Percentiles rank a stretch among this genome's conserved stretches.
phyloP scores from a whole-genome alignment of 1,140 invertebrate genomes.

The Asbolus verrucosus region DNA sequence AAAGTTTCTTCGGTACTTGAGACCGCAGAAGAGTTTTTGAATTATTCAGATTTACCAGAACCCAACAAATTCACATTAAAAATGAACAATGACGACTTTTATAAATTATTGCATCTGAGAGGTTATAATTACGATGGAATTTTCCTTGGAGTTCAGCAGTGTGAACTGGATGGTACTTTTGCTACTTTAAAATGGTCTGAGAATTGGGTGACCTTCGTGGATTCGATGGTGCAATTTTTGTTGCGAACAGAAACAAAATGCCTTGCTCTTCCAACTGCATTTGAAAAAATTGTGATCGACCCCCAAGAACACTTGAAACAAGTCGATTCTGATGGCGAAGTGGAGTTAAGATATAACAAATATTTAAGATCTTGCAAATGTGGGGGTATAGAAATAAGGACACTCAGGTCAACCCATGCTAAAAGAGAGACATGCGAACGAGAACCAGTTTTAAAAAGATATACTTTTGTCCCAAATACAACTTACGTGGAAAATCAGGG shows the following conservation, averaged over 20 bases:
- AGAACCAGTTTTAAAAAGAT: slow-evolving; percentile 86
- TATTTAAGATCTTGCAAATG: slow-evolving; percentile 79
- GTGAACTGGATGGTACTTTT: slow-evolving; percentile 9
- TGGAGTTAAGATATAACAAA: slow-evolving; percentile 46
- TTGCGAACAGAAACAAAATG: slow-evolving; percentile 7
- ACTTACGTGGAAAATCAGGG: slow-evolving; percentile 73
- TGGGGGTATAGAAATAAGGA: slow-evolving; percentile 90
- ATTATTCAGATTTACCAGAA: slow-evolving; percentile 64
- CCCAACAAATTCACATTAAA: not conserved
- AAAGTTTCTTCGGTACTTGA: not conserved
- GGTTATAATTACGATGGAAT: slow-evolving; percentile 38
- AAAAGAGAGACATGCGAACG: slow-evolving; percentile 82
- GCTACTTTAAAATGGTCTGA: slow-evolving; percentile 45
- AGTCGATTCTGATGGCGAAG: not conserved
- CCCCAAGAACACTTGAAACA: slow-evolving; percentile 23
- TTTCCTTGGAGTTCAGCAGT: slow-evolving; percentile 4
- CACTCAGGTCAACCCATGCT: slow-evolving; percentile 89
- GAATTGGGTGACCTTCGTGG: slow-evolving; percentile 42
- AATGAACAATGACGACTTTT: slow-evolving; percentile 36
- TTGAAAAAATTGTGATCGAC: slow-evolving; percentile 41
- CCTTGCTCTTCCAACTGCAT: slow-evolving; percentile 21
- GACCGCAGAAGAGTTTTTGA: not conserved
- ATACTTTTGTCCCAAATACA: slow-evolving; percentile 85
- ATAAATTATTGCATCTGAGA: slow-evolving; percentile 42
- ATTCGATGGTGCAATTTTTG: slow-evolving; percentile 37